phyloP scores from a whole-genome alignment of 1,140 invertebrate species.

The Manduca sexta region DNA sequence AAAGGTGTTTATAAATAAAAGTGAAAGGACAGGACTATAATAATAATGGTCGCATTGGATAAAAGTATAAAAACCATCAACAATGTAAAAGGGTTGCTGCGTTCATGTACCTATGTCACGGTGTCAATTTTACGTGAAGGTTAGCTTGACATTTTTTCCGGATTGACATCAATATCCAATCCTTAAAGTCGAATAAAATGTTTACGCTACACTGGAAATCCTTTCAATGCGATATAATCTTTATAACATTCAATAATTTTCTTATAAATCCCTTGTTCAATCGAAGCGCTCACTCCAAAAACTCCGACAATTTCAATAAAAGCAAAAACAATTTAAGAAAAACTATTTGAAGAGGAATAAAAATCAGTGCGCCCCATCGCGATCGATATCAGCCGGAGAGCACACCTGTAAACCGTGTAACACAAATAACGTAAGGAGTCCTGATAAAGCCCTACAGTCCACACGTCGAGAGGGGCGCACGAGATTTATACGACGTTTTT shows the following conservation, averaged over 20 bases:
- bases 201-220: background rate
- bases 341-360: conserved; percentile 9
- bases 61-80: conserved; percentile 3
- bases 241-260: too few relatives aligned
- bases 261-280: too few relatives aligned
- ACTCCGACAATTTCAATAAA: background rate
- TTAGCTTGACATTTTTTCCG: conserved; percentile 17
- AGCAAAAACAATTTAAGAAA: conserved; percentile 1
- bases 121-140: conserved; percentile 18
- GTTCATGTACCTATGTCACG: conserved; percentile 16
- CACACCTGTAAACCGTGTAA: conserved; percentile 27
- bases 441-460: conserved; percentile 37
- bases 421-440: conserved; percentile 36
- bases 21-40: background rate
- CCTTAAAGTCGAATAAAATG: background rate
- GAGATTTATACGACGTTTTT: conserved; percentile 61
- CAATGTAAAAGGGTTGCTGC: conserved; percentile 16
- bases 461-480: conserved; percentile 23
- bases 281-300: background rate
- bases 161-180: conserved; percentile 16
- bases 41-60: background rate
- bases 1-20: background rate
- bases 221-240: too few relatives aligned
- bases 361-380: conserved; percentile 7
- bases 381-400: conserved; percentile 24